Conservation (phyloP, 2,113 vertebrate genomes). For the Harpagus bidentatus region DNA sequence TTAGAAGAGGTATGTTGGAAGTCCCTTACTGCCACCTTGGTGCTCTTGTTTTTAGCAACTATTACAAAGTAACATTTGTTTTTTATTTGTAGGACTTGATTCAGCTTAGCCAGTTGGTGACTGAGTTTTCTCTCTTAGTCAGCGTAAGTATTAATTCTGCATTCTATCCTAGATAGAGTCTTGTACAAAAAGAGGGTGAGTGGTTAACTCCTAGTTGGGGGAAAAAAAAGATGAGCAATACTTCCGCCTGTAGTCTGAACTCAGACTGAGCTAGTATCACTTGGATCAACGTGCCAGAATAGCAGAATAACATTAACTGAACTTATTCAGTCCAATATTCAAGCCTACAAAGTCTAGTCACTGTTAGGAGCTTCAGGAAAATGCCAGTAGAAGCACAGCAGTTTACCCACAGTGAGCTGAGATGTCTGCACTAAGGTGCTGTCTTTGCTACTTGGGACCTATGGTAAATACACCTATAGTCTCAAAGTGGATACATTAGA, state of each 20-base stretch:
- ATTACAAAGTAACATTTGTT: neutral
- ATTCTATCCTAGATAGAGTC: neutral
- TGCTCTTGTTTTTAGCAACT: neutral
- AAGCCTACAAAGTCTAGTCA: neutral
- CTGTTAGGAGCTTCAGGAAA: neutral
- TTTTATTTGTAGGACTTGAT: constrained; percentile 83
- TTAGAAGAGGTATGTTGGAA: constrained; percentile 82
- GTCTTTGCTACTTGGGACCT: neutral
- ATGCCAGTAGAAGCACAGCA: neutral
- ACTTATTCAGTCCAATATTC: neutral
- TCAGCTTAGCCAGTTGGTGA: constrained; percentile 87
- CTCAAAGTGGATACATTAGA: neutral
- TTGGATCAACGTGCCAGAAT: neutral
- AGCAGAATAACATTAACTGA: neutral
- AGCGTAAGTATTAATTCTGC: constrained; percentile 81
- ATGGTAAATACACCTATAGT: neutral
- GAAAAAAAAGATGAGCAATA: neutral
- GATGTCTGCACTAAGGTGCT: neutral
- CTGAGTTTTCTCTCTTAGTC: constrained; percentile 87
- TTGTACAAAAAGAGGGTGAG: neutral
- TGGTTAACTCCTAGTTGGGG: neutral
- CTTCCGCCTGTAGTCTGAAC: neutral
- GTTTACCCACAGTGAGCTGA: neutral
- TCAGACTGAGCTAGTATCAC: neutral
- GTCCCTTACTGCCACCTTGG: neutral